Percentiles rank a stretch among this genome's conserved stretches.
Evolutionary conservation across 2,113 vertebrate genomes (phyloP).

Genomic region (Limnothrissa miodon): DNA sequence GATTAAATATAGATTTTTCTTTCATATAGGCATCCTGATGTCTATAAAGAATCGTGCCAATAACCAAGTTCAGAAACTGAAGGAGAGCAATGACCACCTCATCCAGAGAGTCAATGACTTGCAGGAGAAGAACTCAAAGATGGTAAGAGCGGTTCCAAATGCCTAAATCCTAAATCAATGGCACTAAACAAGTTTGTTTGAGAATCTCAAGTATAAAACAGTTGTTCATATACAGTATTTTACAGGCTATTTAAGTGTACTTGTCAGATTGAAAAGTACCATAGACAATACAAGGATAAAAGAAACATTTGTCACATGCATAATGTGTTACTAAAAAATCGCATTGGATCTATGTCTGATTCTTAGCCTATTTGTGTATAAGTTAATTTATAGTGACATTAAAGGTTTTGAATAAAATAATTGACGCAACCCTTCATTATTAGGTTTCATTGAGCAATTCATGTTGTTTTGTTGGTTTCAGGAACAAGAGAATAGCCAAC

Average conservation of each 20-base stretch:
- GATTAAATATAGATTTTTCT: neutral
- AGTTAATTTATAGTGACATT: no score
- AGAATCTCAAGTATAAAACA: neutral
- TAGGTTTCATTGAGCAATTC: no score
- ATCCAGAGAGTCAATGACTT: slow-evolving; percentile 79
- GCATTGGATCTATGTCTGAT: no score
- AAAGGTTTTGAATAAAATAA: no score
- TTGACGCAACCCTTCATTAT: no score
- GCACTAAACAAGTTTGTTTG: neutral
- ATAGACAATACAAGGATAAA: no score
- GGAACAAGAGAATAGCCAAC: slow-evolving; percentile 84
- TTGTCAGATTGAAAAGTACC: no score
- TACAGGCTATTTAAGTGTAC: neutral
- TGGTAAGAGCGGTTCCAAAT: slow-evolving; percentile 69
- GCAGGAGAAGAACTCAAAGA: slow-evolving; percentile 74
- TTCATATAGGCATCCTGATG: slow-evolving; percentile 82
- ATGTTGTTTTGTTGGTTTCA: slow-evolving; percentile 51
- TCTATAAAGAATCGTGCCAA: slow-evolving; percentile 87
- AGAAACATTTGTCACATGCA: no score
- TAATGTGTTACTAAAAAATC: no score
- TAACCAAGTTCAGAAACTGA: slow-evolving; percentile 80
- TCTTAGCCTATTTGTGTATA: no score
- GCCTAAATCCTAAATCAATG: neutral
- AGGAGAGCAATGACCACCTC: slow-evolving; percentile 82
- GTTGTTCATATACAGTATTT: neutral